A percentile compares a stretch with the other conserved stretches of the same genome.
These are phyloP conservation scores for Condylura cristata DNA, from an alignment of 2,113 vertebrate genomes.

Conservation along the genomic window DNA sequence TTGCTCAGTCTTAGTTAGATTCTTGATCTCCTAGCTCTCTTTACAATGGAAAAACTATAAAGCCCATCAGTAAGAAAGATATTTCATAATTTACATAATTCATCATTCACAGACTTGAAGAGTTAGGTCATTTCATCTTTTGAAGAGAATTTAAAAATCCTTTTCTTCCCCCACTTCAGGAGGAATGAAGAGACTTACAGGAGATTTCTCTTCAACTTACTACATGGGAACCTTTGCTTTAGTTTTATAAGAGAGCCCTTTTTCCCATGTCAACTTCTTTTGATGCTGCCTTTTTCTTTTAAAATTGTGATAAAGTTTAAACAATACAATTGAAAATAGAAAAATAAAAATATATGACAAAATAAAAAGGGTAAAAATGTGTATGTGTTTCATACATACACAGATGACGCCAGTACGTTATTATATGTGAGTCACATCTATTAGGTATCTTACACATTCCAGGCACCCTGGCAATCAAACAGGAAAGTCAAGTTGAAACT, in stretches of 20 bases:
- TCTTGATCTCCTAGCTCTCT: not conserved
- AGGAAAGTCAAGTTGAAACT: not conserved
- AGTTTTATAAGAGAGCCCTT: not conserved
- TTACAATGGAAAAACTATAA: not conserved
- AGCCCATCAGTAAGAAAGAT: not conserved
- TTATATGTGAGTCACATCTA: not conserved
- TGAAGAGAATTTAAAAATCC: not conserved
- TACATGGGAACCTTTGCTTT: not conserved
- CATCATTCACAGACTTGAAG: not conserved
- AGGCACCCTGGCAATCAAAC: not conserved
- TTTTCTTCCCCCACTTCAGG: not conserved
- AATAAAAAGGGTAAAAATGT: not conserved
- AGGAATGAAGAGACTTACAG: conserved; percentile 30
- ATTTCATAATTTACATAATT: not conserved
- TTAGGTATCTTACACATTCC: not conserved
- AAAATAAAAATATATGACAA: not conserved
- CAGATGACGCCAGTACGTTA: not conserved
- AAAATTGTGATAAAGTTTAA: not conserved
- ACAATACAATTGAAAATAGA: conserved; percentile 19
- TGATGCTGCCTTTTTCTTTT: not conserved
- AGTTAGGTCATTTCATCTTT: not conserved
- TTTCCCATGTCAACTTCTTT: not conserved
- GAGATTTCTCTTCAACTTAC: not conserved
- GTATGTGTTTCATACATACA: not conserved
- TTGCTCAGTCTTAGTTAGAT: not conserved